These are phyloP conservation scores for Muscicapa striata DNA, from an alignment of 2,797 vertebrate genomes.

Conservation along the genomic window DNA sequence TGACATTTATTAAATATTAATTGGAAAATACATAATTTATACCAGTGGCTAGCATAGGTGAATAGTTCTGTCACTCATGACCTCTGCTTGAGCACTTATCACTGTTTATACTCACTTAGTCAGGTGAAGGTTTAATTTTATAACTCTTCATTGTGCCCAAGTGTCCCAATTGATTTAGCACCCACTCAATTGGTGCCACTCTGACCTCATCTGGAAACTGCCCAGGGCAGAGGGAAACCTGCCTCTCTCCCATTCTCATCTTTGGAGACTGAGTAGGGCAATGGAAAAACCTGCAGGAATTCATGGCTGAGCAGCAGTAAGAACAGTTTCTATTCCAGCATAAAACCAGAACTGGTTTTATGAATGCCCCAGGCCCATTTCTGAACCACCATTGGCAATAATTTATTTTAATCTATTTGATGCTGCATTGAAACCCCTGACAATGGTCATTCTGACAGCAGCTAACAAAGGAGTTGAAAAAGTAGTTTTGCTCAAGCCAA, in stretches of 20 bases:
- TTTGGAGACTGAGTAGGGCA: background rate
- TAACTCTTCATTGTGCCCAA: background rate
- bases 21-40: constrained; percentile 5
- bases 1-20: constrained; percentile 47
- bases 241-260: background rate
- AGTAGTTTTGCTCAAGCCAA: background rate
- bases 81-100: background rate
- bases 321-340: background rate
- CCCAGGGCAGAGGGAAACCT: background rate
- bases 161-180: background rate
- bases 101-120: background rate
- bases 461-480: background rate
- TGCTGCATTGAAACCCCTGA: background rate
- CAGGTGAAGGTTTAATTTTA: background rate
- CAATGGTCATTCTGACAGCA: background rate
- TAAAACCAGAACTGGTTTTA: background rate
- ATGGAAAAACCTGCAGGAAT: background rate
- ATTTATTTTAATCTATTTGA: background rate
- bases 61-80: background rate
- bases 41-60: background rate
- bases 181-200: background rate
- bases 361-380: background rate
- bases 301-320: background rate
- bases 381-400: background rate
- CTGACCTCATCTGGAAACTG: background rate